phyloP scores from a whole-genome alignment of 2,888 invertebrate genomes.

The Calliopum simillimum region DNA sequence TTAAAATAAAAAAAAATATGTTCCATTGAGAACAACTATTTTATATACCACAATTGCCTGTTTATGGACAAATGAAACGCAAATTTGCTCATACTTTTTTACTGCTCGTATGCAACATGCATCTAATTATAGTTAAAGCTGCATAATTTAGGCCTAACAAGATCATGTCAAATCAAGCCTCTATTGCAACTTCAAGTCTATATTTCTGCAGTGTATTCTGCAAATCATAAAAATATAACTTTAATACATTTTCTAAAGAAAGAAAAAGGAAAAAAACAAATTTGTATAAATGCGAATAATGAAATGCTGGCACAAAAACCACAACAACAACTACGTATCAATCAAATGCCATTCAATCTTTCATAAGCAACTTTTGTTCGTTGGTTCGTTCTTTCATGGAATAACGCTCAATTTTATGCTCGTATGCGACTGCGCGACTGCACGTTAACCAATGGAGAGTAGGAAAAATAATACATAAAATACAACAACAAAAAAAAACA shows the following conservation, averaged over 20 bases:
- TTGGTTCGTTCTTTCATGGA: neutral
- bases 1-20: no score
- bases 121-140: constrained; percentile 36
- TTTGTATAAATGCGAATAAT: neutral
- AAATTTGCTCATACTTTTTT: no score
- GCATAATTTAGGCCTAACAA: constrained; percentile 46
- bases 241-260: no score
- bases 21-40: no score
- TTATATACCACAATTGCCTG: no score
- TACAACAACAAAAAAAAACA: constrained; percentile 6
- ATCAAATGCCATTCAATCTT: constrained; percentile 30
- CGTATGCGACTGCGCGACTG: constrained; percentile 6
- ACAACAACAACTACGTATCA: constrained; percentile 36
- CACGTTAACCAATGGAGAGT: constrained; percentile 30
- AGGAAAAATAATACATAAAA: neutral
- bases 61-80: no score
- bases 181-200: neutral
- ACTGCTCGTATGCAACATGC: neutral
- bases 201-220: neutral
- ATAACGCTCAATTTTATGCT: neutral
- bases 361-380: neutral
- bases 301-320: constrained; percentile 40
- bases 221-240: constrained; percentile 19
- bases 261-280: neutral
- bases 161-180: constrained; percentile 29